Conservation (phyloP, 2,797 vertebrate genomes). For the Tinamus major region DNA sequence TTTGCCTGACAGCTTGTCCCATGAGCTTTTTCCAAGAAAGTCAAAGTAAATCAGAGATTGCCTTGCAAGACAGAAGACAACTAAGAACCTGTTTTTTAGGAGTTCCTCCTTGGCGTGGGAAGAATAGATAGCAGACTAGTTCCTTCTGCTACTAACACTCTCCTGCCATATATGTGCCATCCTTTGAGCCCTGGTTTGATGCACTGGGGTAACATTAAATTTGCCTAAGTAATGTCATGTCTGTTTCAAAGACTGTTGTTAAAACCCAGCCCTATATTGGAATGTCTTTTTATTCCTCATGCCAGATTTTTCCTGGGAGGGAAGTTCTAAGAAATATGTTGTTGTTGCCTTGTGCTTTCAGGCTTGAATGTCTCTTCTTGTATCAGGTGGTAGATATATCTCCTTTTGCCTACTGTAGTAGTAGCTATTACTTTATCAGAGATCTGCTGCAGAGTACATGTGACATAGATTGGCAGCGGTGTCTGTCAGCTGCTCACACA, state of each 20-base stretch:
- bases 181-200: not conserved
- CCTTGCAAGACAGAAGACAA: not conserved
- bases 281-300: constrained; percentile 1
- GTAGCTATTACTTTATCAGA: constrained; percentile 5
- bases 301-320: not conserved
- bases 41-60: not conserved
- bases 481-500: not conserved
- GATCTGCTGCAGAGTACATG: not conserved
- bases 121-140: not conserved
- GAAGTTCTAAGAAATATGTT: not conserved
- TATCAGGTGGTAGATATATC: not conserved
- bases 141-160: not conserved
- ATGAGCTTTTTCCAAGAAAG: constrained; percentile 3
- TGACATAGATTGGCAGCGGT: not conserved
- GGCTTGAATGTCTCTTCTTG: not conserved
- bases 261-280: constrained; percentile 12
- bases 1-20: not conserved
- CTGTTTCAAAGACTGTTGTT: not conserved
- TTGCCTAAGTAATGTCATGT: not conserved
- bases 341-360: not conserved
- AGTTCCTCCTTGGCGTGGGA: not conserved
- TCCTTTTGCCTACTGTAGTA: not conserved
- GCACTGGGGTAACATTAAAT: not conserved
- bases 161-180: not conserved
- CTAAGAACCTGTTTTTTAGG: not conserved